Evolutionary conservation across 2,797 vertebrate genomes (phyloP), one percentile per base, ranked within the genome.

Genomic region (Pangasius mekongensis): DNA sequence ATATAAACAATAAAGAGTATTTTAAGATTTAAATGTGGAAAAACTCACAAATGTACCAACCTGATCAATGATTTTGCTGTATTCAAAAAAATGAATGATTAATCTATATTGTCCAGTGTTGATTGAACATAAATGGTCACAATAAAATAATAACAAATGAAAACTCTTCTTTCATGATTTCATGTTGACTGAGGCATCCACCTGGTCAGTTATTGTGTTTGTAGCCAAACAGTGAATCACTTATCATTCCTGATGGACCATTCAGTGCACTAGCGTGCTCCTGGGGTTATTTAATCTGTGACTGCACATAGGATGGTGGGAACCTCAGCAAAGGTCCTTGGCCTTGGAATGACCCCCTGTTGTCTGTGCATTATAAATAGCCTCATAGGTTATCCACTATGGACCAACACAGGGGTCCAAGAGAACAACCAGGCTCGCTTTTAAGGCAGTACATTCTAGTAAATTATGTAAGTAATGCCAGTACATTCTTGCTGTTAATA

Each of bases 191-290:
- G 24, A 6, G 5, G 33, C n/a, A 39, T 47, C 24, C 36, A n/a
- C 14, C 24, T 90, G 78, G 33, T 14, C 56, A 60, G 9, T 81
- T 16, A 39, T 43, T 60, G 91, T 94, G 92, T 95, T 95, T 92
- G 91, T 91, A 90, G 89, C 56, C 78, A 89, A 92, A 94, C 94
- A 94, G 93, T 93, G 92, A 93, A 92, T 92, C 91, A 93, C 92
- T 94, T 94, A 94, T 94, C 92, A 95, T 94, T 95, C 92, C 91
- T 91, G 89, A 90, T 36, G 88, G 91, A 92, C 89, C 90, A 89
- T 84, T 89, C 90, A 91, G 89, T 83, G 89, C 93, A 92, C 89
- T 87, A 85, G 89, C 16, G 83, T 91, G 91, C 91, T 91, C 93
- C 92, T 91, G 90, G 92, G 18, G 22, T 85, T 90, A 91, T 92